Base-by-base conservation (phyloP, 2,113 vertebrate species). In the Periophthalmus modestus region DNA sequence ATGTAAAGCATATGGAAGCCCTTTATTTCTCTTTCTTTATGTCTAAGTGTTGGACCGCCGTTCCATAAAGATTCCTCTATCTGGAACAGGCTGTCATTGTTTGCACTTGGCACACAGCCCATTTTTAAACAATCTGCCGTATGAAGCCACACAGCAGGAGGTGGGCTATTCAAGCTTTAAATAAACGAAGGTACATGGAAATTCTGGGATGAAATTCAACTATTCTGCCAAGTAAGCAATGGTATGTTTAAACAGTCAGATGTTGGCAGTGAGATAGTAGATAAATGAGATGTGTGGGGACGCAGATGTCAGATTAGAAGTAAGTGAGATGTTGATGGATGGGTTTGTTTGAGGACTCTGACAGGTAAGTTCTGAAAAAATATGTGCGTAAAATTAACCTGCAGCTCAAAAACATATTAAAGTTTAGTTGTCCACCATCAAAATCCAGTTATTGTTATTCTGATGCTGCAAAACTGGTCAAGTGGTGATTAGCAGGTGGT, bases 141-240 rank as follows among this genome's bases (percentile, higher is more conserved):
- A 77, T 71, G 78, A 80, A 88, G 81, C 69, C 69, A 46, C 68
- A 10, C 74, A 74, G 18, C 68, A 66, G 79, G 69, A 78, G 62
- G 74, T 54, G 54, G 73, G 78, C 77, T 69, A 88, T 82, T 86
- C 70, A 75, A 62, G n/a, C 58, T 73, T 77, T 88, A 87, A 82
- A 83, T 77, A 59, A 79, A 87, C 59, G 18, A 28, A 62, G 28
- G 59, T 61, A 24, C 23, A 61, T 4, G 23, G 58, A 61, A 23
- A 57, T 61, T 61, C 23, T 28, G 12, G 28, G 23, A 15, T 28
- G 14, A 14, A 61, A 61, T 28, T 28, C 12, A 62, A 34, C 13
- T 34, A 28, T 57, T 2, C 28, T 34, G 59, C 59, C 59, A 62
- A 62, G 59, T 62, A 34, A 62, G 24, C 24, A 18, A 5, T 62